Evolutionary conservation across 2,797 vertebrate genomes (phyloP), one percentile per base, ranked within the genome.

Genomic region (Tragelaphus oryx): DNA sequence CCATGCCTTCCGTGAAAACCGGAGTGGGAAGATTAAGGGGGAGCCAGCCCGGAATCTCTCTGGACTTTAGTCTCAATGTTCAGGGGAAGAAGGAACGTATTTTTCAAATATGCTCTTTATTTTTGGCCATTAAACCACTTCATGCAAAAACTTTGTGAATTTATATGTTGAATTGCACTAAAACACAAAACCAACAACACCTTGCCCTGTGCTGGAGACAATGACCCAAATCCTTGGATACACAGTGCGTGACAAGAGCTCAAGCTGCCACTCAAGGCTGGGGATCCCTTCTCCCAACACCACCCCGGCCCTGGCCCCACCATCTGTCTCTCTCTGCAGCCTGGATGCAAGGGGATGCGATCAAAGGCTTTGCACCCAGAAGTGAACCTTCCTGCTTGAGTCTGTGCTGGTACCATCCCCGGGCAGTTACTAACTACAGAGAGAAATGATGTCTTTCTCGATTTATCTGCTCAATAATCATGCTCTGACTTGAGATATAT

Each of bases 321-420:
- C 4, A 0, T 46, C 41, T 28, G 3, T 48, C 28, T 44, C 26
- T 57, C 12, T 26, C 1, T 0, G 16, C 3, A 33, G 65, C 4
- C 54, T 24, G 33, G 14, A 20, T 6, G 0, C n/a, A 13, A 7
- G 7, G 33, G 57, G 8, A 13, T 2, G 17, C 20, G 86, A 30
- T 3, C 22, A 18, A 13, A 68, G 65, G 0, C 30, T 33, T 1
- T 24, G 22, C n/a, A 1, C 3, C 24, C 52, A 14, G 12, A 18
- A 3, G 0, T 13, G 3, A 18, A 24, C 41, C 37, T 55, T 6
- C 0, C 2, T 5, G 37, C 74, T 11, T 0, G 44, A 55, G 30
- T 28, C 13, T 1, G 18, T 2, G 41, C n/a, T 1, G 0, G 13
- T 2, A 3, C 3, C 44, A 0, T 24, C 62, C 30, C 16, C 0